Evolutionary conservation across 2,113 vertebrate genomes (phyloP), one percentile per base, ranked within the genome.

Genomic region (Vireo altiloquus): DNA sequence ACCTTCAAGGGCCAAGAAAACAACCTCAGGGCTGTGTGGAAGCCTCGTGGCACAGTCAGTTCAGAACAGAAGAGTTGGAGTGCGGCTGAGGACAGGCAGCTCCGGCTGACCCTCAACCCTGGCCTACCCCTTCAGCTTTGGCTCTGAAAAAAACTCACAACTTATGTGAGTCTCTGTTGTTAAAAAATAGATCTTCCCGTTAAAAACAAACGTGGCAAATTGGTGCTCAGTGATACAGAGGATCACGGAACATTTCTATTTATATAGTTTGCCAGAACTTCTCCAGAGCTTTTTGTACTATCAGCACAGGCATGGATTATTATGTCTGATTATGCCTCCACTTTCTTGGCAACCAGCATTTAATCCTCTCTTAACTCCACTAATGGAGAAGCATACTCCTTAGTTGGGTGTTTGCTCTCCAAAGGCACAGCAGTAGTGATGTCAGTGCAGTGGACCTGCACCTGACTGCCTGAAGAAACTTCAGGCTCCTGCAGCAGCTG

Each of bases 1-100:
- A 99, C 99, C 99, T 99, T 95, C 44, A 86, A 76, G 56, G 81
- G 31, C 50, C 87, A 89, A 97, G 65, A 70, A 87, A 74, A 80
- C 57, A 78, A 81, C 33, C 61, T 88, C 72, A 91, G 42, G 39
- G 35, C 77, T 71, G 52, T 64, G 94, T 81, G 76, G 66, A 30
- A 81, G 44, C 37, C 82, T 85, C 1, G 0, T 6, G 50, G 79
- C 44, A 68, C 25, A 31, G 13, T 47, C 56, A 69, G 46, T n/a
- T 82, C 64, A 63, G 19, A 57, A 33, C n/a, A 42, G 49, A 89
- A 66, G 11, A 60, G 66, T 23, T 7, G 53, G 40, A 69, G n/a
- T 1, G 3, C 7, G 39, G 75, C 84, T 74, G 59, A 59, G 76
- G 57, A 60, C 56, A 31, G 10, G 23, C 28, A 23, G 40, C 39